Base-by-base conservation (phyloP, 2,797 vertebrate species). In the Dermochelys coriacea region DNA sequence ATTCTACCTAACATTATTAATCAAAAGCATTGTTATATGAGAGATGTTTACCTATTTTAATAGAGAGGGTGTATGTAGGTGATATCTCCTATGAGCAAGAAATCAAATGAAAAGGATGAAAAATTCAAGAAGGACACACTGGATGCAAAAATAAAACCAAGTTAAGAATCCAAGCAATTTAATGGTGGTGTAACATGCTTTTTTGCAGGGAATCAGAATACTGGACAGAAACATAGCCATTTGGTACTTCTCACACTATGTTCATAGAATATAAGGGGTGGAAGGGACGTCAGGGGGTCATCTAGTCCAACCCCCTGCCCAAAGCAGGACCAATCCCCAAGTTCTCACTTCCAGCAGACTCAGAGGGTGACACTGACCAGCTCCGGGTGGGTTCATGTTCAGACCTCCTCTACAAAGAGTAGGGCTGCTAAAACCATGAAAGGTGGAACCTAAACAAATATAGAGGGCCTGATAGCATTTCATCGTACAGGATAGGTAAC, bases 41-140 rank as follows among this genome's bases (percentile, higher is more conserved):
- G n/a, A 10, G 64, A n/a, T 37, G 9, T n/a, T 7, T 49, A 51
- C 51, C 54, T 74, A 51, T 80, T 91, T 74, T 84, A 37, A n/a
- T 34, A 25, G 4, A 64, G 0, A 29, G 41, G 2, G 4, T 52
- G 1, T 0, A 0, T 81, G 34, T 55, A 41, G 78, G 61, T 47
- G 75, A 80, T 59, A 37, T 37, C 12, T 10, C 34, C 1, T 2
- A 5, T 5, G 19, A 61, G 6, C 21, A 92, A 87, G 82, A 52
- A 6, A 59, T 29, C 2, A 84, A 88, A 68, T 50, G 25, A 80
- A 85, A 93, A 54, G 9, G 1, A 57, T 84, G n/a, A 12, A 93
- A 91, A 91, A 82, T 77, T 12, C 5, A 52, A 82, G 45, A 1
- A 1, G 27, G 50, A 5, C 10, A 71, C 54, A 84, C 64, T 37